Evolutionary conservation across 2,797 vertebrate species (phyloP).

Genomic region (Carcharodon carcharias): DNA sequence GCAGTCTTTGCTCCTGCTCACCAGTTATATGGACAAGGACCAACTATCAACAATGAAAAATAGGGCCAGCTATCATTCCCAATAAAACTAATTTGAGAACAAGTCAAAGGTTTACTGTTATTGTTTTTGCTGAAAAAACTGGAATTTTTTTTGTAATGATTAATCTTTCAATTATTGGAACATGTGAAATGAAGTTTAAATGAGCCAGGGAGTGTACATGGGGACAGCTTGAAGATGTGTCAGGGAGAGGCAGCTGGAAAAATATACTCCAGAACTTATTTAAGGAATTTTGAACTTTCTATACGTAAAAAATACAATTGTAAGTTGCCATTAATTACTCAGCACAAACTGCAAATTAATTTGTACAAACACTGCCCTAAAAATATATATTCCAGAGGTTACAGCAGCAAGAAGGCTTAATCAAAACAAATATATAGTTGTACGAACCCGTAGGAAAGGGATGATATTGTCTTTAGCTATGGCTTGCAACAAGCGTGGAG

Average conservation of each 20-base stretch:
- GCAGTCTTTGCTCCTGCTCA: background rate
- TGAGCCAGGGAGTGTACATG: background rate
- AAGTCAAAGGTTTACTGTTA: background rate
- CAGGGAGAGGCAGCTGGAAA: background rate
- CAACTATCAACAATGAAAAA: background rate
- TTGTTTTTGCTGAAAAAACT: background rate
- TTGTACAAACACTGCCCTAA: background rate
- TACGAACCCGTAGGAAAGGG: slow-evolving; percentile 84
- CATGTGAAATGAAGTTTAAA: background rate
- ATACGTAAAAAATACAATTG: too few relatives aligned
- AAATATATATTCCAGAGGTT: background rate
- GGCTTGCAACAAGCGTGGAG: slow-evolving; percentile 86
- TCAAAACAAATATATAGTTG: background rate
- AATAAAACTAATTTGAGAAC: background rate
- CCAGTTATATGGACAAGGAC: background rate
- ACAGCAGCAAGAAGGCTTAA: background rate
- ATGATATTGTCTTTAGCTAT: slow-evolving; percentile 98
- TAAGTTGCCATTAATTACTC: background rate
- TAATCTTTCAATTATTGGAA: background rate
- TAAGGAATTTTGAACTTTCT: too few relatives aligned
- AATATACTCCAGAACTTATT: background rate
- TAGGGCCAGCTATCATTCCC: background rate
- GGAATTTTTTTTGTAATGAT: background rate
- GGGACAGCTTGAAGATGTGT: background rate
- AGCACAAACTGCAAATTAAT: background rate